Evolutionary conservation across 2,797 vertebrate species (phyloP).

Genomic region (Enteromius trimaculatus): DNA sequence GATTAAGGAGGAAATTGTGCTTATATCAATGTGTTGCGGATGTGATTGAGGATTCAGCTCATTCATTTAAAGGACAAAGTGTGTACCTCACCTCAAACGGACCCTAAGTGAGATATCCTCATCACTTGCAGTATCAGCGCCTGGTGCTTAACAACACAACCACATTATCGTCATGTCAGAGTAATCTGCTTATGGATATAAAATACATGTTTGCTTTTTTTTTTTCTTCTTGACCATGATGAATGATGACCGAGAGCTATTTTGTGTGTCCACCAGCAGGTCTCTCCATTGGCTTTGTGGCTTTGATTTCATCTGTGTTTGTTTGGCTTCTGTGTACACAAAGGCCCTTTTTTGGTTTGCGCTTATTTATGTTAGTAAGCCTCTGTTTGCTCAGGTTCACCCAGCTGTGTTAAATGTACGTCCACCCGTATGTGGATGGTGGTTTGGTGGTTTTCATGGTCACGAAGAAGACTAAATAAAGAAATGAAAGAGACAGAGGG

Average conservation of each 20-base stretch:
- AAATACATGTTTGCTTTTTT: conserved; percentile 34
- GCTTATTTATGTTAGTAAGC: conserved; percentile 50
- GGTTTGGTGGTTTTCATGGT: conserved; percentile 44
- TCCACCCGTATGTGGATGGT: conserved; percentile 21
- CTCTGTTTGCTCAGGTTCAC: conserved; percentile 46
- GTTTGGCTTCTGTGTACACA: conserved; percentile 47
- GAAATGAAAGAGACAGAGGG: background rate
- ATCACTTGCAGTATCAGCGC: conserved; percentile 18
- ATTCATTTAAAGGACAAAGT: conserved; percentile 59
- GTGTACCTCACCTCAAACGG: conserved; percentile 10
- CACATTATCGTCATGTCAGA: conserved; percentile 1
- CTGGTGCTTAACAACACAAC: conserved; percentile 1
- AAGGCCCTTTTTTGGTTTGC: conserved; percentile 36
- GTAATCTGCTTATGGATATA: background rate
- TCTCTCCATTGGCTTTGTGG: conserved; percentile 6
- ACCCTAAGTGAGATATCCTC: conserved; percentile 14
- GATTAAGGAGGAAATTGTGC: conserved; percentile 70
- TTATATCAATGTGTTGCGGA: conserved; percentile 62
- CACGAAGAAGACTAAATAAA: conserved; percentile 44
- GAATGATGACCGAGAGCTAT: background rate
- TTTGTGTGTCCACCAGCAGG: conserved; percentile 20
- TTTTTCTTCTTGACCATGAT: conserved; percentile 1
- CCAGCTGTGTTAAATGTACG: conserved; percentile 44
- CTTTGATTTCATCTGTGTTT: conserved; percentile 39
- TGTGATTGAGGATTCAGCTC: conserved; percentile 58